phyloP scores from a whole-genome alignment of 2,888 invertebrate genomes.

The Trimorus sp. region DNA sequence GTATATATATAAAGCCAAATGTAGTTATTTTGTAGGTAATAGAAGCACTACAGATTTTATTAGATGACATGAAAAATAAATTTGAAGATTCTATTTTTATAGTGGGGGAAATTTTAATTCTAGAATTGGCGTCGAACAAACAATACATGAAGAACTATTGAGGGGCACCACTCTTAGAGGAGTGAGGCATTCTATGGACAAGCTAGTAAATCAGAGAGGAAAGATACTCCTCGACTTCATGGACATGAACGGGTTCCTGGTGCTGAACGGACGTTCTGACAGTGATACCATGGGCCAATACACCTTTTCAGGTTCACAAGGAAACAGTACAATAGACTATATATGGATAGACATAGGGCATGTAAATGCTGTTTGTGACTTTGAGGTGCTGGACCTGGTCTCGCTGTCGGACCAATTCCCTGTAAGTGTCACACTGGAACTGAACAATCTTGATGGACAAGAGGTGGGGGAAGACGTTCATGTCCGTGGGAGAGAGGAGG shows the following conservation, averaged over 20 bases:
- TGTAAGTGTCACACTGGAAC: neutral
- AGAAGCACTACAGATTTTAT: constrained; percentile 1
- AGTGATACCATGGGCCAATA: neutral
- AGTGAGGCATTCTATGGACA: neutral
- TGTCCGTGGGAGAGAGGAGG: too few relatives aligned
- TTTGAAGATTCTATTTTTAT: neutral
- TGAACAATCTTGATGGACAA: too few relatives aligned
- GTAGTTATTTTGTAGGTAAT: neutral
- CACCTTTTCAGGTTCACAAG: neutral
- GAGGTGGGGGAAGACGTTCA: too few relatives aligned
- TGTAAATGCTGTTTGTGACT: constrained; percentile 1
- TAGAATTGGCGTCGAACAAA: neutral
- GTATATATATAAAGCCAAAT: constrained; percentile 1
- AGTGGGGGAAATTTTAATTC: neutral
- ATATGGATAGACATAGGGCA: constrained; percentile 20
- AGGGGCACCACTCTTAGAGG: neutral
- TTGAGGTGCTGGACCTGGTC: neutral
- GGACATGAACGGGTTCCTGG: neutral
- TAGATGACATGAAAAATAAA: constrained; percentile 11
- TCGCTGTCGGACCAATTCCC: constrained; percentile 26
- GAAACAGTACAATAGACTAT: constrained; percentile 16
- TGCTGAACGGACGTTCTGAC: neutral
- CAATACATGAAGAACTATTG: neutral
- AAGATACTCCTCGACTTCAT: neutral
- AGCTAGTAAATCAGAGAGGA: neutral